A percentile compares a stretch with the other conserved stretches of the same genome.
phyloP scores from a whole-genome alignment of 1,140 invertebrate species.

The Drosophila navojoa region DNA sequence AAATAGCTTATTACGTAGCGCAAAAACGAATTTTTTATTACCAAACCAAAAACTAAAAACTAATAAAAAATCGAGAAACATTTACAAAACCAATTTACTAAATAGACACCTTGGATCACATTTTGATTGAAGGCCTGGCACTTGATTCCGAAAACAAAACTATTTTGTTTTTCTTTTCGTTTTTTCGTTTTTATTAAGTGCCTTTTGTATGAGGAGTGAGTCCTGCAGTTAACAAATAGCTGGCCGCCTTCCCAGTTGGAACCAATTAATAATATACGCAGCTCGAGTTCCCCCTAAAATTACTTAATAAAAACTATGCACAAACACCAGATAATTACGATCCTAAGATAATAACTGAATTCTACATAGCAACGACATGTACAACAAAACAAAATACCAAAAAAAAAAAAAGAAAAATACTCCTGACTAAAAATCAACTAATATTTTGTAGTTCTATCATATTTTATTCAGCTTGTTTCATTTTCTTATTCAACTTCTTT shows the following conservation, averaged over 20 bases:
- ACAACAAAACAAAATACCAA: constrained; percentile 15
- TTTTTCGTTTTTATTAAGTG: constrained; percentile 67
- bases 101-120: constrained; percentile 3
- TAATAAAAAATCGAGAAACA: constrained; percentile 23
- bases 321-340: constrained; percentile 31
- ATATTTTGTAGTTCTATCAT: constrained; percentile 58
- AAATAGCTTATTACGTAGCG: constrained; percentile 34
- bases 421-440: constrained; percentile 26
- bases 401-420: not conserved
- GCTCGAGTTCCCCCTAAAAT: constrained; percentile 4
- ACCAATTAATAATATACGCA: constrained; percentile 13
- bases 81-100: constrained; percentile 1
- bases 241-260: constrained; percentile 21
- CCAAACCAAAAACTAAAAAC: constrained; percentile 6
- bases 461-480: constrained; percentile 62
- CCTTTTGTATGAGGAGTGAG: constrained; percentile 54
- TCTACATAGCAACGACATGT: constrained; percentile 64
- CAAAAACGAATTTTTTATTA: constrained; percentile 8
- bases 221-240: constrained; percentile 45
- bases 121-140: constrained; percentile 25
- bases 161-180: constrained; percentile 29
- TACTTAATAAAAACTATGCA: constrained; percentile 29
- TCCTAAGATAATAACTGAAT: constrained; percentile 52
- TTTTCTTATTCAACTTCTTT: constrained; percentile 39
- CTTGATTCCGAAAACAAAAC: constrained; percentile 9